Conservation (phyloP, 1,140 invertebrate species). For the Drosophila willistoni region DNA sequence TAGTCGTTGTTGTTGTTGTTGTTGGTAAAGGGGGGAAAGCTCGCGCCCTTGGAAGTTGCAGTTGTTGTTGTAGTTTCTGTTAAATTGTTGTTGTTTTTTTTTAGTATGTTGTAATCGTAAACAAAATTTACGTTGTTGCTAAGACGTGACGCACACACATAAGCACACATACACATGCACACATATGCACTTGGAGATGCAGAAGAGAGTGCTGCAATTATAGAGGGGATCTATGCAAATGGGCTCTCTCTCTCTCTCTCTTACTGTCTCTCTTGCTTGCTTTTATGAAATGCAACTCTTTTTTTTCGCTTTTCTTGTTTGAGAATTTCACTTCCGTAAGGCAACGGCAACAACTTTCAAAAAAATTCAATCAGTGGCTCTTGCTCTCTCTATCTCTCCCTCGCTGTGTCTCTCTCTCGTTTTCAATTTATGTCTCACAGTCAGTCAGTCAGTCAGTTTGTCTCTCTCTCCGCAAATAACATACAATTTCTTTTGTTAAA, state of each 20-base stretch:
- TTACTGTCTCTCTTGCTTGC: too few species aligned
- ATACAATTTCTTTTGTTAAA: slow-evolving; percentile 82
- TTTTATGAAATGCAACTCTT: slow-evolving; percentile 35
- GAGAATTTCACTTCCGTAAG: slow-evolving; percentile 79
- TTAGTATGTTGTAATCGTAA: slow-evolving; percentile 77
- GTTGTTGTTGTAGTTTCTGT: slow-evolving; percentile 55
- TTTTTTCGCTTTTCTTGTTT: slow-evolving; percentile 50
- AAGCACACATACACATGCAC: slow-evolving; percentile 23
- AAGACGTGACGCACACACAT: slow-evolving; percentile 65
- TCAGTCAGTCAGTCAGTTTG: slow-evolving; percentile 3
- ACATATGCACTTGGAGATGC: slow-evolving; percentile 11
- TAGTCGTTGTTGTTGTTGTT: neutral
- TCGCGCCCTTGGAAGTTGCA: slow-evolving; percentile 48
- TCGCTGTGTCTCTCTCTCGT: slow-evolving; percentile 23
- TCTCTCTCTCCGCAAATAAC: slow-evolving; percentile 67
- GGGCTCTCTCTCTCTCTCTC: slow-evolving; percentile 32
- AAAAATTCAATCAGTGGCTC: slow-evolving; percentile 57
- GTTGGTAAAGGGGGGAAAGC: slow-evolving; percentile 29
- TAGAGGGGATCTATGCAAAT: slow-evolving; percentile 10
- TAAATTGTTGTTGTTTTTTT: slow-evolving; percentile 61
- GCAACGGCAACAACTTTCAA: slow-evolving; percentile 67
- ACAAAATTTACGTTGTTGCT: slow-evolving; percentile 72
- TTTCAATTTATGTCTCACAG: slow-evolving; percentile 34
- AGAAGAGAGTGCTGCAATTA: neutral
- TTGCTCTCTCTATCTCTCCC: slow-evolving; percentile 29